A percentile compares a stretch with the other conserved stretches of the same genome.
Evolutionary conservation across 2,888 invertebrate genomes (phyloP).

Genomic region (Torymus tubicola): DNA sequence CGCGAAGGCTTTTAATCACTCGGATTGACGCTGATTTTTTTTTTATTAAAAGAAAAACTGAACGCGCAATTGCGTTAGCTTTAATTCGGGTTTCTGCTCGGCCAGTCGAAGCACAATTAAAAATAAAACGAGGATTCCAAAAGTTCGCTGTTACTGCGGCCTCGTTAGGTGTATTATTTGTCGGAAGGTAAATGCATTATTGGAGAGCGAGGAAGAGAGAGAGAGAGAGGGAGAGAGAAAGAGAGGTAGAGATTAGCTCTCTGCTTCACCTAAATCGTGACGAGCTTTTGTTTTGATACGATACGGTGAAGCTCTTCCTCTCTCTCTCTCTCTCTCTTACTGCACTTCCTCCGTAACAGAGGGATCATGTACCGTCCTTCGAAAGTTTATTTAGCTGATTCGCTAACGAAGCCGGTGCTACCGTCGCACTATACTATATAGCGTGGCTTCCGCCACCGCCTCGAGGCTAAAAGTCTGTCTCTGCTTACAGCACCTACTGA

Average conservation of each 20-base stretch:
- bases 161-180: slow-evolving; percentile 50
- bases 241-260: slow-evolving; percentile 14
- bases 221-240: slow-evolving; percentile 3
- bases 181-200: slow-evolving; percentile 36
- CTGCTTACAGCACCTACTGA: slow-evolving; percentile 4
- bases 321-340: background rate
- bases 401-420: slow-evolving; percentile 52
- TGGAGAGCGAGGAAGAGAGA: slow-evolving; percentile 10
- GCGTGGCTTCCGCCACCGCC: background rate
- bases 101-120: no score
- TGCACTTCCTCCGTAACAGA: slow-evolving; percentile 26
- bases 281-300: slow-evolving; percentile 44
- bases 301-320: slow-evolving; percentile 3
- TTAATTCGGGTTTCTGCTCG: slow-evolving; percentile 24
- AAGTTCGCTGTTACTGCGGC: background rate
- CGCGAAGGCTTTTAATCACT: background rate
- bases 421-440: background rate
- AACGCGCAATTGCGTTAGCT: slow-evolving; percentile 2
- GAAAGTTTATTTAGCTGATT: slow-evolving; percentile 58
- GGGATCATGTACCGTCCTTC: slow-evolving; percentile 47
- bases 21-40: background rate
- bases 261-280: slow-evolving; percentile 19
- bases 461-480: slow-evolving; percentile 37
- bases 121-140: background rate
- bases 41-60: slow-evolving; percentile 14